Conservation (phyloP, 2,888 invertebrate genomes). For the Lordiphosa andalusiaca region DNA sequence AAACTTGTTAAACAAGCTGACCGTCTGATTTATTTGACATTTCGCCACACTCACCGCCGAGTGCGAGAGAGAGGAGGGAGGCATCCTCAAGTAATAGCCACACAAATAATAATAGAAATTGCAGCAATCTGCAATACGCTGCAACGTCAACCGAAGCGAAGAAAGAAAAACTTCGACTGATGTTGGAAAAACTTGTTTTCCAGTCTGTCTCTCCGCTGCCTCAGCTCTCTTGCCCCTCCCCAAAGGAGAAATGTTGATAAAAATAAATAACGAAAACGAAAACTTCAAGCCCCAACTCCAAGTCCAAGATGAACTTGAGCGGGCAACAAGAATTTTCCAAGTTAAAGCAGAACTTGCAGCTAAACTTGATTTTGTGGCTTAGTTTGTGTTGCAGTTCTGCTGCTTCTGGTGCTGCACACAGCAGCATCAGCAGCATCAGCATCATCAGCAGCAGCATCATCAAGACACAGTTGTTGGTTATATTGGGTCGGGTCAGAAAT, state of each 20-base stretch:
- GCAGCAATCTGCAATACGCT: constrained; percentile 17
- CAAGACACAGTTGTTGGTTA: constrained; percentile 3
- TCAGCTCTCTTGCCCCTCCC: constrained; percentile 5
- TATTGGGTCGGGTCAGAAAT: constrained; percentile 52
- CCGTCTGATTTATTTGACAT: constrained; percentile 57
- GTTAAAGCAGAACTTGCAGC: constrained; percentile 22
- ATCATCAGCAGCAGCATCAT: constrained; percentile 24
- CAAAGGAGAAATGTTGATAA: constrained; percentile 52
- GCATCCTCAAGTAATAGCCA: constrained; percentile 19
- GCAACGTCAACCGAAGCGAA: constrained; percentile 28
- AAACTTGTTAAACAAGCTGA: constrained; percentile 21
- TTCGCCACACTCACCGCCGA: constrained; percentile 8
- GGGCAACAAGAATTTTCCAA: constrained; percentile 52
- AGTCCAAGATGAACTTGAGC: constrained; percentile 6
- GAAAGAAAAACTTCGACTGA: constrained; percentile 31
- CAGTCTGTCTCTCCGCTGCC: too few relatives aligned
- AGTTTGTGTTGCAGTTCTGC: constrained; percentile 33
- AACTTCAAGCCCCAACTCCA: constrained; percentile 28
- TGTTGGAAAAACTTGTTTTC: constrained; percentile 55
- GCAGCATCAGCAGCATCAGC: constrained; percentile 18
- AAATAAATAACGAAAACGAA: constrained; percentile 59
- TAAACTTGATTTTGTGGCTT: constrained; percentile 61
- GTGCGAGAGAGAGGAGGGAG: neutral
- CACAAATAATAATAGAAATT: constrained; percentile 38
- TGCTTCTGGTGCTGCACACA: constrained; percentile 42